A percentile compares a stretch with the other conserved stretches of the same genome.
Conservation (phyloP, 2,797 vertebrate species). For the Pseudomugil gertrudae region DNA sequence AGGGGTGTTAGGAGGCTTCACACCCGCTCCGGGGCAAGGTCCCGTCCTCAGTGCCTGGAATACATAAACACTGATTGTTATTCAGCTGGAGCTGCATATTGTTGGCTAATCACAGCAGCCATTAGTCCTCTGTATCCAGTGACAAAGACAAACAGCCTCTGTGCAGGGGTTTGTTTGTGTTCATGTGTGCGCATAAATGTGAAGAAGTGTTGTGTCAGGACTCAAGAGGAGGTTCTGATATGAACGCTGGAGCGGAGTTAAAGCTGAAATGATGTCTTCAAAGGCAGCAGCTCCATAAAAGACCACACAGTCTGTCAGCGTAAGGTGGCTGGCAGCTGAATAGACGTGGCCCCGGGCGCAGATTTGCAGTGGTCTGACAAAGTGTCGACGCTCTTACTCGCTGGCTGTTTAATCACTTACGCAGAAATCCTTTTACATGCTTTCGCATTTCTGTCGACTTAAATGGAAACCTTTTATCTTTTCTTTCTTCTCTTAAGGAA, state of each 20-base stretch:
- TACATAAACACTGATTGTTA: slow-evolving; percentile 77
- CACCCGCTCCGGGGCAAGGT: slow-evolving; percentile 30
- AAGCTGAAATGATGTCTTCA: slow-evolving; percentile 44
- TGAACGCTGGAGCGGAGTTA: slow-evolving; percentile 28
- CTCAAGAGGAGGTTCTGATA: slow-evolving; percentile 15
- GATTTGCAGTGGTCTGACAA: slow-evolving; percentile 62
- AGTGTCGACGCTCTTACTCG: slow-evolving; percentile 47
- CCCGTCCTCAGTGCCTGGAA: slow-evolving; percentile 35
- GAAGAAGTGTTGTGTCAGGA: slow-evolving; percentile 29
- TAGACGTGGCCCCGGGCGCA: slow-evolving; percentile 50
- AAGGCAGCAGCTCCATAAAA: slow-evolving; percentile 43
- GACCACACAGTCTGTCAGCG: slow-evolving; percentile 60
- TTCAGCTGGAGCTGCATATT: slow-evolving; percentile 68
- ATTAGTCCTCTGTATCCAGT: slow-evolving; percentile 39
- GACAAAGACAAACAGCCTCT: slow-evolving; percentile 50
- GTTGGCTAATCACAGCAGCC: slow-evolving; percentile 56
- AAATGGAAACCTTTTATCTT: neutral
- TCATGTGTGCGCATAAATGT: slow-evolving; percentile 33
- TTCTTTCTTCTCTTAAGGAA: neutral
- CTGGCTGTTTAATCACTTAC: slow-evolving; percentile 8
- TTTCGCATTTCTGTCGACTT: slow-evolving; percentile 17
- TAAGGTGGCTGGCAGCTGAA: slow-evolving; percentile 50
- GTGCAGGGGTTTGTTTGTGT: slow-evolving; percentile 44
- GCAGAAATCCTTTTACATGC: slow-evolving; percentile 10
- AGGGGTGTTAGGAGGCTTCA: slow-evolving; percentile 35